Base-by-base conservation (phyloP, 2,888 invertebrate genomes). In the Cyaniris semiargus region DNA sequence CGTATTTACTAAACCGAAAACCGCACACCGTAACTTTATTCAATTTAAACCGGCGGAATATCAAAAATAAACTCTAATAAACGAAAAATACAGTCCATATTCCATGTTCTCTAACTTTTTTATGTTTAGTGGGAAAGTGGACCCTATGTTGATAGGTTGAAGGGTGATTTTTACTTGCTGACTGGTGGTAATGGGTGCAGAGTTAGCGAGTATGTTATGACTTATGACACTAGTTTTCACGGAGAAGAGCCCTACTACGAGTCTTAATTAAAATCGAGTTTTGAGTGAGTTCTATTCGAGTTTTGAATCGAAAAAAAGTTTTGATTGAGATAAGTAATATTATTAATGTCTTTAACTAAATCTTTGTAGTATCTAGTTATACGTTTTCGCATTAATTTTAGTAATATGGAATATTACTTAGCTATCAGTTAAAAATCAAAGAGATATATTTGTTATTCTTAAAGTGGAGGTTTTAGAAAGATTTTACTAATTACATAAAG, bases 21-120 rank as follows among this genome's bases (percentile, higher is more conserved):
- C 80, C 79, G 75, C 76, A 75, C 18, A 71, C 79, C 77, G 77
- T 78, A 78, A 79, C 76, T 78, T 80, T 79, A 80, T 81, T 81
- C 79, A 80, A 81, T 81, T 76, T 76, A 75, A 66, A 75, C 48
- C 75, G 53, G 10, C 27, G 48, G 44, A 38, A 58, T 23, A 1
- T 27, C 56, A 5, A 77, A 71, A 77, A 44, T 58, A 72, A 58
- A 72, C 58, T 71, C 27, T 72, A 34, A 38, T 10, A 13, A 5
- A 38, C 56, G 15, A 27, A 60, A 18, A 60, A 58, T 58, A 77
- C 58, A 71, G 77, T 77, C 44, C n/a, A 74, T 38, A 72, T 77
- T 72, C 44, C 27, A 74, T 74, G 8, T 7, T 31, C 53, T 7
- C 5, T 53, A 27, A 1, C 44, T 21, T 38, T 72, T 44, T 3